Percentiles rank a stretch among this genome's conserved stretches.
These are phyloP conservation scores for Cydia pomonella DNA, from an alignment of 1,140 invertebrate species.

Conservation along the genomic window DNA sequence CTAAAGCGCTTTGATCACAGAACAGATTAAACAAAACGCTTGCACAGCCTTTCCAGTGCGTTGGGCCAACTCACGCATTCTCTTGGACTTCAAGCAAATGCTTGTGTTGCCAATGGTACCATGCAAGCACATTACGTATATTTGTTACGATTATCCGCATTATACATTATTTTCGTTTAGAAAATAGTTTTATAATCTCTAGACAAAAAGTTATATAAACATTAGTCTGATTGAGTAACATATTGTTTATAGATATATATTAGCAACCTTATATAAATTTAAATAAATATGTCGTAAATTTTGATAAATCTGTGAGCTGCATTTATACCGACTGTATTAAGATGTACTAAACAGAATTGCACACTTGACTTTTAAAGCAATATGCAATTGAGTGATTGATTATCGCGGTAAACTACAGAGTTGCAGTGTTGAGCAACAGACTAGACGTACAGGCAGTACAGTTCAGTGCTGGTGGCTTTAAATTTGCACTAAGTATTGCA, in stretches of 20 bases:
- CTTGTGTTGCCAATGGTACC: neutral
- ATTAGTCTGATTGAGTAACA: too few relatives aligned
- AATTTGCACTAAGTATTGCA: neutral
- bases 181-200: too few relatives aligned
- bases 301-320: too few relatives aligned
- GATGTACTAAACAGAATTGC: neutral
- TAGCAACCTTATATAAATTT: too few relatives aligned
- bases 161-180: neutral
- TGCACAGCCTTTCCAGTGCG: neutral
- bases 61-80: neutral
- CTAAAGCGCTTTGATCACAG: neutral
- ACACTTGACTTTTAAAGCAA: neutral
- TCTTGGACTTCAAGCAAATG: neutral
- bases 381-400: slow-evolving; percentile 8
- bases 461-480: neutral
- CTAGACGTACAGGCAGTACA: neutral
- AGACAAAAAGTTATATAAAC: too few relatives aligned
- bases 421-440: neutral
- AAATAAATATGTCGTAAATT: too few relatives aligned
- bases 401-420: neutral
- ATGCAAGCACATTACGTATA: neutral
- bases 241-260: too few relatives aligned
- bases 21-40: neutral
- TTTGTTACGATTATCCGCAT: neutral
- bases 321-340: neutral